Evolutionary conservation across 2,797 vertebrate species (phyloP).

Genomic region (Acomys russatus): DNA sequence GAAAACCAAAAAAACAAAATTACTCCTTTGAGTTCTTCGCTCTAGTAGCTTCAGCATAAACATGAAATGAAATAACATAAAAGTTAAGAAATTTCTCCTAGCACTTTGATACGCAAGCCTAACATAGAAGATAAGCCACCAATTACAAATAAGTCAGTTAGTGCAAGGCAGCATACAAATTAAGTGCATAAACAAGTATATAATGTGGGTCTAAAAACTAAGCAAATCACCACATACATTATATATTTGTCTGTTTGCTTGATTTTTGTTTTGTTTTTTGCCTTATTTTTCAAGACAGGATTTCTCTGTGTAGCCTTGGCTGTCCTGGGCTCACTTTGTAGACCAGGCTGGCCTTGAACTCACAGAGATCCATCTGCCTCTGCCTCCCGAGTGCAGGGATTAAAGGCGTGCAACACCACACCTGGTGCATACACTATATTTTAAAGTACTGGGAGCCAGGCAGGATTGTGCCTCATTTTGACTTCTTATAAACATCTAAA

Average conservation of each 20-base stretch:
- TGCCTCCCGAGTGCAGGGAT: no score
- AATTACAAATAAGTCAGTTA: background rate
- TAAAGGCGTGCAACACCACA: no score
- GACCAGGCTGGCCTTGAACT: no score
- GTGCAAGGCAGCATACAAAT: background rate
- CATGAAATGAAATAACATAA: constrained; percentile 5
- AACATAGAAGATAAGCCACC: background rate
- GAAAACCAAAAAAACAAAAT: background rate
- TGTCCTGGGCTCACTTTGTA: no score
- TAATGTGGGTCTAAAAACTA: background rate
- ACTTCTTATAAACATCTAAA: background rate
- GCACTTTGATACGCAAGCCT: background rate
- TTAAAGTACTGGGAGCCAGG: background rate
- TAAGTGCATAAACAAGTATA: background rate
- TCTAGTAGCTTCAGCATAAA: background rate
- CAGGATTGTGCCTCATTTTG: background rate
- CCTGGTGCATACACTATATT: background rate
- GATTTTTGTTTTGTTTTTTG: no score
- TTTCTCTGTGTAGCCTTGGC: no score
- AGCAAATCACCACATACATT: background rate
- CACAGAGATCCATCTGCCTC: no score
- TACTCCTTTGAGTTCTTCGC: background rate
- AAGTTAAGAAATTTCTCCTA: background rate
- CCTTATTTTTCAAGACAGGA: no score
- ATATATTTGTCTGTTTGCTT: no score